Conservation (phyloP, 92 coral and sea anemone genomes). For the Palythoa grandis region DNA sequence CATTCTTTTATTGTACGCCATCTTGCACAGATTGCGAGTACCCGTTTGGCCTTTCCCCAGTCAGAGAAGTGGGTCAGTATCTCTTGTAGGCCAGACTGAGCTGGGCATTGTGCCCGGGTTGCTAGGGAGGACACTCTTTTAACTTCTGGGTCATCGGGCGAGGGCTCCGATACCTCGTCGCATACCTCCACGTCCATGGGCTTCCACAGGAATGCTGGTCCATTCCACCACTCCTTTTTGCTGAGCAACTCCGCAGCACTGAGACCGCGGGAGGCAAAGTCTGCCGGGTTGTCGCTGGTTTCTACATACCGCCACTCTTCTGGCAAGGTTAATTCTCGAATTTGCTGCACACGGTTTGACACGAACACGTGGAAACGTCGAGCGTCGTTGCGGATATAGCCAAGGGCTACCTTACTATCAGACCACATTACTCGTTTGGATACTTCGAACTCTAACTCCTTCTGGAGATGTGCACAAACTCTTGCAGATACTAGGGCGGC, state of each 20-base stretch:
- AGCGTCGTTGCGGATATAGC: slow-evolving; percentile 4
- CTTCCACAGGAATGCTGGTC: no score
- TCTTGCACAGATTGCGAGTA: not conserved
- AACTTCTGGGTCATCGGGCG: no score
- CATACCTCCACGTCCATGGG: no score
- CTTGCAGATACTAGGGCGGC: slow-evolving; percentile 14
- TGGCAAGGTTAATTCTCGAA: not conserved
- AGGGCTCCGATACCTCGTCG: no score
- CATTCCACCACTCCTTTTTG: not conserved
- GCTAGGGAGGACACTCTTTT: no score
- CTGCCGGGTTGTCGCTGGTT: not conserved
- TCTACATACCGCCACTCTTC: no score
- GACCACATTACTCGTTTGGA: slow-evolving; percentile 10
- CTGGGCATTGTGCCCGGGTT: no score
- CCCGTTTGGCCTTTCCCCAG: no score
- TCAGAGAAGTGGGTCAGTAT: not conserved
- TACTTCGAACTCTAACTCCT: not conserved
- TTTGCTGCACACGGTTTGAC: slow-evolving; percentile 5
- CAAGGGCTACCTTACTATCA: slow-evolving; percentile 12
- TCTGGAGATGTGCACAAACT: slow-evolving; percentile 1
- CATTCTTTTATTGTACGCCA: not conserved
- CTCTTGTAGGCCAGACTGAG: no score
- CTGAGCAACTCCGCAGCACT: not conserved
- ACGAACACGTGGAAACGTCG: not conserved
- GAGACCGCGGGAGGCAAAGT: not conserved